phyloP scores from a whole-genome alignment of 2,797 vertebrate species.

The Lagodon rhomboides region DNA sequence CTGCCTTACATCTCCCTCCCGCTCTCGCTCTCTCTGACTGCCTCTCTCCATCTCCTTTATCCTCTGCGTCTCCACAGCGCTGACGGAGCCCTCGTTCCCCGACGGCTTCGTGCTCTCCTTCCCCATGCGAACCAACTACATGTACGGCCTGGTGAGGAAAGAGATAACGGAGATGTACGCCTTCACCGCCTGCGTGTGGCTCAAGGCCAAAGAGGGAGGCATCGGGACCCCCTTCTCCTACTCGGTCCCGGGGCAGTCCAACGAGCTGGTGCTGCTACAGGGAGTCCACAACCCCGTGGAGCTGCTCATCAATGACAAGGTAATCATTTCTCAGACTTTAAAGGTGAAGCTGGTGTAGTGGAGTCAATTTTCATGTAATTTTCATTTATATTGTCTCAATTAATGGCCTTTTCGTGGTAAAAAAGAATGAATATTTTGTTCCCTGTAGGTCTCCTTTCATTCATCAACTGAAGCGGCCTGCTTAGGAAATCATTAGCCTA shows the following conservation, averaged over 20 bases:
- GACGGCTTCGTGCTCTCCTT: conserved; percentile 94
- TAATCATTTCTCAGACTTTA: conserved; percentile 45
- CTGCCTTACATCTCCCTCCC: not conserved
- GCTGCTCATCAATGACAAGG: conserved; percentile 98
- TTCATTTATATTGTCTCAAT: not conserved
- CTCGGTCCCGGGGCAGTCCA: conserved; percentile 93
- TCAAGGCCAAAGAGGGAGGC: conserved; percentile 89
- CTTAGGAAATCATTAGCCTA: conserved; percentile 18
- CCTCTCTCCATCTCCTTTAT: conserved; percentile 15
- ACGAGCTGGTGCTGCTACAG: conserved; percentile 95
- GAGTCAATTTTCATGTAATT: not conserved
- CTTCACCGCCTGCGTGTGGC: conserved; percentile 95
- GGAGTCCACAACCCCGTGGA: conserved; percentile 94
- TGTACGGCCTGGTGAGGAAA: conserved; percentile 93
- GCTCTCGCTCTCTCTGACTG: conserved; percentile 12
- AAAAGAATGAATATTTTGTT: not conserved
- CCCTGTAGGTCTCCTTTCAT: conserved; percentile 9
- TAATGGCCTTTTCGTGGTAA: not conserved
- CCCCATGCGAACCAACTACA: conserved; percentile 95
- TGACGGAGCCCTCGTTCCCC: conserved; percentile 82
- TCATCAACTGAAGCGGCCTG: conserved; percentile 6
- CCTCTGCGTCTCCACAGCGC: conserved; percentile 63
- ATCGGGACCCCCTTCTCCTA: conserved; percentile 98
- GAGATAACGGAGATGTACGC: conserved; percentile 95
- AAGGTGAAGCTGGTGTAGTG: not conserved